phyloP scores from a whole-genome alignment of 2,888 invertebrate species.

The Microctonus brassicae region DNA sequence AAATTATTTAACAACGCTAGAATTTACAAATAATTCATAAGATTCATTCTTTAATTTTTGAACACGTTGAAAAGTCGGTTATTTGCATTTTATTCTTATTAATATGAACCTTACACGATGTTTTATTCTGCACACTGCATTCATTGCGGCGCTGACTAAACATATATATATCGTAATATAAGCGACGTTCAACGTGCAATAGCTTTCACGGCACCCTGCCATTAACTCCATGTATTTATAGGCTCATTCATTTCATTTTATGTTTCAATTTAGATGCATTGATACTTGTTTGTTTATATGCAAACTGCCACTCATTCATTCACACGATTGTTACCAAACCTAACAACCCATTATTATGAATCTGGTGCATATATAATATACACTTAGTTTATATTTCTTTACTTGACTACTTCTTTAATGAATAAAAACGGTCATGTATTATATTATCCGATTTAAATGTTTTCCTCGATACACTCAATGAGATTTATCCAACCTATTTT shows the following conservation, averaged over 20 bases:
- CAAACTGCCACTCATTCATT: conserved; percentile 60
- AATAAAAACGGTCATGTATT: background rate
- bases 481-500: too few relatives aligned
- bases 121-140: background rate
- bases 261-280: conserved; percentile 70
- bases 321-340: conserved; percentile 48
- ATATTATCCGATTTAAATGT: too few relatives aligned
- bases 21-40: background rate
- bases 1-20: too few relatives aligned
- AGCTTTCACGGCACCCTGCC: conserved; percentile 67
- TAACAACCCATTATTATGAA: conserved; percentile 62
- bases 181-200: conserved; percentile 63
- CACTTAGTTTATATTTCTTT: conserved; percentile 6
- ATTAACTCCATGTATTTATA: conserved; percentile 68
- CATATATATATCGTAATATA: conserved; percentile 47
- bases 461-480: too few relatives aligned
- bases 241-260: conserved; percentile 65
- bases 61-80: background rate
- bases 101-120: background rate
- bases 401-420: too few relatives aligned
- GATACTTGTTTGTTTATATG: conserved; percentile 69
- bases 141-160: background rate
- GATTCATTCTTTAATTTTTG: background rate
- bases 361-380: conserved; percentile 48
- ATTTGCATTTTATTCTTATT: background rate